Base-by-base conservation (phyloP, 2,797 vertebrate species). In the Nyctalus aviator region DNA sequence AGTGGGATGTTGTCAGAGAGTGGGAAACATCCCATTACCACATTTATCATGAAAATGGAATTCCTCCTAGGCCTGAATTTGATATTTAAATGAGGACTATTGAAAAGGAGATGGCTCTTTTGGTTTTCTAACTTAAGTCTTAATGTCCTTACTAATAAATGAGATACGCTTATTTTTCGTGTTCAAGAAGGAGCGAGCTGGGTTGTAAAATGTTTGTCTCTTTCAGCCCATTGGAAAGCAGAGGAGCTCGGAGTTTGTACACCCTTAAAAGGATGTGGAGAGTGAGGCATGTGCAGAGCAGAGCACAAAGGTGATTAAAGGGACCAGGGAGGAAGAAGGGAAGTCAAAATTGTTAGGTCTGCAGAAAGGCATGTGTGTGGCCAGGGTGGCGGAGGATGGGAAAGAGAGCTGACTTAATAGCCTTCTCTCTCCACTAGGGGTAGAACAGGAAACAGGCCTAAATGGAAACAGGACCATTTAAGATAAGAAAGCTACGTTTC, bases 11-110 rank as follows among this genome's bases (percentile, higher is more conserved):
- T 86, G 30, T 81, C n/a, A n/a, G 6, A 0, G 8, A 32, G 41
- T 15, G 1, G 59, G 62, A 68, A 92, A 53, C 32, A 85, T 62
- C 25, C 86, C 57, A 30, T 21, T 59, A 53, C 76, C 50, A 71
- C 30, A 57, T 86, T 92, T 66, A n/a, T 72, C 17, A 13, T 32
- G 64, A 62, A 93, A 93, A 84, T 37, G 41, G 59, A 96, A 59
- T 93, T 95, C 72, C 82, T 93, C 44, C 0, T 81, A 62, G 66
- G 23, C 88, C 75, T 97, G 30, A 48, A 88, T 90, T 64, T 95
- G 81, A 84, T 93, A 35, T 85, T 96, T 84, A 73, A 83, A 79
- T 87, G 46, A 95, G n/a, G 62, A 57, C 86, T 84, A 13, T 91
- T 79, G 73, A 93, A 94, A 93, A 93, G 71, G 69, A 76, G 44